A percentile compares a stretch with the other conserved stretches of the same genome.
Evolutionary conservation across 2,888 invertebrate genomes (phyloP).

Genomic region (Neelides folsomi): DNA sequence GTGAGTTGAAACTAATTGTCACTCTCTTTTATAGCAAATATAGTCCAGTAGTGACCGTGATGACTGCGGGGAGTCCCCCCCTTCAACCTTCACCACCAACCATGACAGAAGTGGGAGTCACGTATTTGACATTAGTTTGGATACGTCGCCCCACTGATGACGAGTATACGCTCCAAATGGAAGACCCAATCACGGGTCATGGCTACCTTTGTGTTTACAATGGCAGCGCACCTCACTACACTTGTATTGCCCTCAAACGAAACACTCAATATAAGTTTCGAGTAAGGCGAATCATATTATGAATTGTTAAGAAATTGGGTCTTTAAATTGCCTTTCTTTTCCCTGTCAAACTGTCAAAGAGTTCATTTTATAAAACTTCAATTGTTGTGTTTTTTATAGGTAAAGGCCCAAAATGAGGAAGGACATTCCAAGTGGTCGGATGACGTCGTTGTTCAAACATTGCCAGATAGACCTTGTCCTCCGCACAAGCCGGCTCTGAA

Average conservation of each 20-base stretch:
- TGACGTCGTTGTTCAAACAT: constrained; percentile 61
- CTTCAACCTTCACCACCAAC: constrained; percentile 62
- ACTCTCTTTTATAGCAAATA: constrained; percentile 44
- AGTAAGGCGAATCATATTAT: constrained; percentile 35
- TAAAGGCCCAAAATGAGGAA: constrained; percentile 68
- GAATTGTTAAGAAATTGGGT: constrained; percentile 1
- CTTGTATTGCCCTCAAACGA: constrained; percentile 54
- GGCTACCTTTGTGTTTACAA: constrained; percentile 67
- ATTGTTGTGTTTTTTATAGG: constrained; percentile 39
- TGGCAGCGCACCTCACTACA: constrained; percentile 56
- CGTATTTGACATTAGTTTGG: constrained; percentile 59
- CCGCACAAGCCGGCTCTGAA: constrained; percentile 65
- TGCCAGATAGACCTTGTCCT: constrained; percentile 61
- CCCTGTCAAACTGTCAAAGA: too few species aligned
- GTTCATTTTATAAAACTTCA: background rate
- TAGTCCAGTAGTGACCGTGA: constrained; percentile 53
- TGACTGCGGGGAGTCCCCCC: constrained; percentile 69
- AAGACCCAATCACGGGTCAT: constrained; percentile 53
- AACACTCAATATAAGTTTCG: constrained; percentile 67
- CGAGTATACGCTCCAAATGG: constrained; percentile 70
- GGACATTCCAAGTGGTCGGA: constrained; percentile 72
- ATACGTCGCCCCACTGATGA: constrained; percentile 59
- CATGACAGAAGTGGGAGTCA: constrained; percentile 50
- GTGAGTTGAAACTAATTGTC: background rate
- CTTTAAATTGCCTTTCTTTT: background rate